These are phyloP conservation scores for Eustalomyia histrio DNA, from an alignment of 2,888 invertebrate genomes.

Conservation along the genomic window DNA sequence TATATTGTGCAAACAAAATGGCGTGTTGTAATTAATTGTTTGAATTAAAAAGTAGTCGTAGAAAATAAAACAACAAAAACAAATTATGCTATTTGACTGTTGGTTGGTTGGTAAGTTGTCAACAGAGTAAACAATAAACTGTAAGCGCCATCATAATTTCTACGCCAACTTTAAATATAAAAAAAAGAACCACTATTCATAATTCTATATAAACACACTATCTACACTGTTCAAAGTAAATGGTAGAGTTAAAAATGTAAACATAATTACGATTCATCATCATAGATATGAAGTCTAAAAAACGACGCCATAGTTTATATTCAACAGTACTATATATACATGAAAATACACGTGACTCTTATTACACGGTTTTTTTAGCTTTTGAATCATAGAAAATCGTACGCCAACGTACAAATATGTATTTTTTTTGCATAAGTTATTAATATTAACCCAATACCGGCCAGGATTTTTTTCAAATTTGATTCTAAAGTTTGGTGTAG, in stretches of 20 bases:
- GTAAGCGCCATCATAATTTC: slow-evolving; percentile 64
- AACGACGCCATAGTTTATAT: slow-evolving; percentile 59
- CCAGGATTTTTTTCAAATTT: no score
- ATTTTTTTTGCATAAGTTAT: no score
- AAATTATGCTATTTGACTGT: slow-evolving; percentile 33
- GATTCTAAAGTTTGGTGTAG: no score
- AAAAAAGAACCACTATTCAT: slow-evolving; percentile 48
- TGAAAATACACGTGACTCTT: no score
- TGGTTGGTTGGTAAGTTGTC: slow-evolving; percentile 38
- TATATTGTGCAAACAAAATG: no score
- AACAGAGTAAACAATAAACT: slow-evolving; percentile 53
- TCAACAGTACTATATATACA: slow-evolving; percentile 19
- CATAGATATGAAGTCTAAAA: slow-evolving; percentile 52
- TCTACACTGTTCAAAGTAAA: slow-evolving; percentile 52
- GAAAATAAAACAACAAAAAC: no score
- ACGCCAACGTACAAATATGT: no score
- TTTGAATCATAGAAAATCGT: no score
- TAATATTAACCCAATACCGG: no score
- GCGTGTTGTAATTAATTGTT: no score
- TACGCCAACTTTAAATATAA: slow-evolving; percentile 37
- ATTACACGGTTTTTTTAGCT: no score
- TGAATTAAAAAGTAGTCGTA: no score
- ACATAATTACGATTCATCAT: slow-evolving; percentile 64
- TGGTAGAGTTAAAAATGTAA: slow-evolving; percentile 57
- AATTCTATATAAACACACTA: slow-evolving; percentile 40